phyloP scores from a whole-genome alignment of 2,113 vertebrate genomes.

The Cavia porcellus region DNA sequence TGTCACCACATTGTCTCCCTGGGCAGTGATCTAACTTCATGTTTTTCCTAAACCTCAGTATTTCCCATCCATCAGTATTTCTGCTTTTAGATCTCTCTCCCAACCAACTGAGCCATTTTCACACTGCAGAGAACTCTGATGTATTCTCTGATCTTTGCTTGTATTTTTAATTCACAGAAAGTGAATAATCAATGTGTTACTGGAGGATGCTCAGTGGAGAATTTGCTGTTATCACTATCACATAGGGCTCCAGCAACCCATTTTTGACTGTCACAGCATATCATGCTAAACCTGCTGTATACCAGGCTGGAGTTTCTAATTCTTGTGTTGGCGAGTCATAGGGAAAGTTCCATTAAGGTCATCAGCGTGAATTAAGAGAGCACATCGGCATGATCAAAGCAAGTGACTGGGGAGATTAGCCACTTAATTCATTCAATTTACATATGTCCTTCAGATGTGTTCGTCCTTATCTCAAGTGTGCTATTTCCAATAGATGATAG shows the following conservation, averaged over 20 bases:
- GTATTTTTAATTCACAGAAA: not conserved
- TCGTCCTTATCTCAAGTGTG: not conserved
- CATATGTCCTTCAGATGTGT: not conserved
- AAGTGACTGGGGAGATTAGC: not conserved
- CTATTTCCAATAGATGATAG: not conserved
- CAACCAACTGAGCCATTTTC: not conserved
- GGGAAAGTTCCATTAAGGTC: not conserved
- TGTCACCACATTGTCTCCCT: fast-evolving
- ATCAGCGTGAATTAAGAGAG: not conserved
- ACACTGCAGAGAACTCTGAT: not conserved
- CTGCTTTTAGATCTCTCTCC: not conserved
- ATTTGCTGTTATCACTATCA: not conserved
- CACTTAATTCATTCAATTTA: not conserved
- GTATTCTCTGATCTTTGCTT: not conserved
- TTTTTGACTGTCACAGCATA: not conserved
- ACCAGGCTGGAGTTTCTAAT: not conserved
- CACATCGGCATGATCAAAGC: not conserved
- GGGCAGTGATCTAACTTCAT: not conserved
- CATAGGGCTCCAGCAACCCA: too few relatives aligned
- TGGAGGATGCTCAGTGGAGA: not conserved
- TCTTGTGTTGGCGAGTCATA: not conserved
- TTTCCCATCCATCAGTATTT: not conserved
- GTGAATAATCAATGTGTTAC: not conserved
- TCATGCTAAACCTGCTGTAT: not conserved
- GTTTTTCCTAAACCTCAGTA: not conserved